These are phyloP conservation scores for Cassiopea xamachana DNA, from an alignment of 30 jellyfish, hydroid and myxozoan genomes.

Conservation along the genomic window DNA sequence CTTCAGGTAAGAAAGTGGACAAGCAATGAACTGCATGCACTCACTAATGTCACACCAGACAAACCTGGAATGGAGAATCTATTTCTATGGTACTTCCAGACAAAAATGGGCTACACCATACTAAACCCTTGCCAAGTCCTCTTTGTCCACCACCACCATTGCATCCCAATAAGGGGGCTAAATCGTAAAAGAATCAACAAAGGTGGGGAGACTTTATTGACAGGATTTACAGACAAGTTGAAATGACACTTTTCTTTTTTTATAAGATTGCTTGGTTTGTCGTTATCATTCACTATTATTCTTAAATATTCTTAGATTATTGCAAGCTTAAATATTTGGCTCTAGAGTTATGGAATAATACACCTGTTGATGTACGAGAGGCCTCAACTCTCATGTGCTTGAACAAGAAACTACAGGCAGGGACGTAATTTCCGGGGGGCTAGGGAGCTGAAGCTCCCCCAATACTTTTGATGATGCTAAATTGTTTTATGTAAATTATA, in stretches of 20 bases:
- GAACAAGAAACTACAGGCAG: too few species aligned
- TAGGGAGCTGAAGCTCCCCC: too few species aligned
- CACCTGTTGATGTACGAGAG: too few species aligned
- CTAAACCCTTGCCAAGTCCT: constrained; percentile 73
- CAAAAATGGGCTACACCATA: constrained; percentile 53
- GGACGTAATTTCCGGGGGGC: too few species aligned
- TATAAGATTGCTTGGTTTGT: too few species aligned
- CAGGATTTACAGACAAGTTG: constrained; percentile 15
- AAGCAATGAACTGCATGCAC: neutral
- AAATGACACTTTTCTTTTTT: neutral
- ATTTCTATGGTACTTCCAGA: constrained; percentile 51
- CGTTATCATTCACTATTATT: too few species aligned
- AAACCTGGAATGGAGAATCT: constrained; percentile 65
- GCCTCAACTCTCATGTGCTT: too few species aligned
- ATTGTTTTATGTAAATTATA: too few species aligned
- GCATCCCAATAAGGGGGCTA: constrained; percentile 58
- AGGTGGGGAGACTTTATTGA: neutral
- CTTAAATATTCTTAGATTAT: too few species aligned
- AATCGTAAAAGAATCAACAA: neutral
- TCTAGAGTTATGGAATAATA: too few species aligned
- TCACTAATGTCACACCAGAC: constrained; percentile 48
- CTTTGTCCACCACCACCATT: constrained; percentile 78
- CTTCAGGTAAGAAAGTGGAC: constrained; percentile 33
- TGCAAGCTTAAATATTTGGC: too few species aligned
- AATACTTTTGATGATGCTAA: too few species aligned